Base-by-base conservation (phyloP, 1,140 invertebrate genomes). In the Anthonomus grandis region DNA sequence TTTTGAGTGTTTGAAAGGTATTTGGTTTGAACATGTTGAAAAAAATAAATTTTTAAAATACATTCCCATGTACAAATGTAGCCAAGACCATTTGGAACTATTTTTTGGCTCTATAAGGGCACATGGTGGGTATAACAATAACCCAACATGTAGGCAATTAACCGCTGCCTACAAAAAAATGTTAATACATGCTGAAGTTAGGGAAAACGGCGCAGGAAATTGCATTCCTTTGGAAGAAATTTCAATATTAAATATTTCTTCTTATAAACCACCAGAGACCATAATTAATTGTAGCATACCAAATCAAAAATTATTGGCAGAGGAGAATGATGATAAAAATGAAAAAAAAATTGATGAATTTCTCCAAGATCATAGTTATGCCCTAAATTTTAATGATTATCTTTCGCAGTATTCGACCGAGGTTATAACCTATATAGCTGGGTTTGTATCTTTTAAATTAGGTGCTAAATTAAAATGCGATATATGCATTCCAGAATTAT, bases 91-190 rank as follows among this genome's bases (percentile, higher is more conserved):
- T 25, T 12, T 45, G n/a, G 52, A 54, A 22, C 17, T 54, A 13
- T 46, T 54, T 46, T 54, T 54, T 45, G 12, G 18, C 10, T 5
- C 52, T 12, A 15, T 54, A 5, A 45, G 52, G 22, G 45, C 49
- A 12, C 49, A 51, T 39, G 49, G 49, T 12, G 34, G 49, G 6
- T 23, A 51, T 25, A 51, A 63, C 41, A 57, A 63, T 23, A 63
- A 63, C 23, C 58, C 62, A 1, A 60, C 34, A 18, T 57, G 51
- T 10, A 47, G 44, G 10, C 57, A 63, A 50, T 60, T 63, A 36
- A 49, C 25, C 10, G 9, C 46, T 36, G 46, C 46, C 5, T 49
- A 34, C 22, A 49, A 49, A 25, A 49, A 49, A 36, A 8, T 60
- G 24, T 19, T 60, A 15, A 44, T 63, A 17, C 52, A 54, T 46